Percentiles rank a stretch among this genome's conserved stretches.
phyloP scores from a whole-genome alignment of 2,113 vertebrate genomes.

The Telmatochromis brachygnathus region DNA sequence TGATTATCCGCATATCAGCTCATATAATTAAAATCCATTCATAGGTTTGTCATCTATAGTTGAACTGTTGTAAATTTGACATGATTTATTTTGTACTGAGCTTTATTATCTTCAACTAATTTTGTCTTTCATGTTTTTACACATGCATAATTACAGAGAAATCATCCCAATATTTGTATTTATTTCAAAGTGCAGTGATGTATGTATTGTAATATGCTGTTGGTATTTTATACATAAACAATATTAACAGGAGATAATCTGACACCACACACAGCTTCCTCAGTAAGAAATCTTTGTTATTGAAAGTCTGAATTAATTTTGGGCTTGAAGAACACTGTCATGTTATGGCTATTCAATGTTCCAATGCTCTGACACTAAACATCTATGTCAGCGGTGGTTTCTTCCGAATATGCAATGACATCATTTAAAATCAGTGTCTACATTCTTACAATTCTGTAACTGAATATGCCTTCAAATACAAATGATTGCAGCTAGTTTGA shows the following conservation, averaged over 20 bases:
- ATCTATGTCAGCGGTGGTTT: not conserved
- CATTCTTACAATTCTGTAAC: not conserved
- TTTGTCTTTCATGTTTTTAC: not conserved
- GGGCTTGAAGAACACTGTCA: not conserved
- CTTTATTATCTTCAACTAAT: not conserved
- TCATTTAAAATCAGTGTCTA: not conserved
- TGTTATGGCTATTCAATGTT: not conserved
- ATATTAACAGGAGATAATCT: not conserved
- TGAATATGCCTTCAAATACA: not conserved
- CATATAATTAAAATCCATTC: not conserved
- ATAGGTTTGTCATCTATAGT: not conserved
- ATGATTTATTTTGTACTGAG: slow-evolving; percentile 12
- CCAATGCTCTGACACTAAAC: no score
- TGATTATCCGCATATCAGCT: not conserved
- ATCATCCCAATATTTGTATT: slow-evolving; percentile 33
- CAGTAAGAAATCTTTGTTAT: not conserved
- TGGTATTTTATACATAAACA: not conserved
- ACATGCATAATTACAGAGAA: not conserved
- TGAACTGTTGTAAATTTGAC: slow-evolving; percentile 20
- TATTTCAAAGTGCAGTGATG: slow-evolving; percentile 24
- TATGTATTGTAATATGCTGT: slow-evolving; percentile 28
- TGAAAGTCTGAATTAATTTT: not conserved
- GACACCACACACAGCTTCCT: not conserved
- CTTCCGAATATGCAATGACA: not conserved
- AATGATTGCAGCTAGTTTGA: not conserved